Base-by-base conservation (phyloP, 37 sponge, comb jelly and placozoan species). In the Eunapius fragilis region DNA sequence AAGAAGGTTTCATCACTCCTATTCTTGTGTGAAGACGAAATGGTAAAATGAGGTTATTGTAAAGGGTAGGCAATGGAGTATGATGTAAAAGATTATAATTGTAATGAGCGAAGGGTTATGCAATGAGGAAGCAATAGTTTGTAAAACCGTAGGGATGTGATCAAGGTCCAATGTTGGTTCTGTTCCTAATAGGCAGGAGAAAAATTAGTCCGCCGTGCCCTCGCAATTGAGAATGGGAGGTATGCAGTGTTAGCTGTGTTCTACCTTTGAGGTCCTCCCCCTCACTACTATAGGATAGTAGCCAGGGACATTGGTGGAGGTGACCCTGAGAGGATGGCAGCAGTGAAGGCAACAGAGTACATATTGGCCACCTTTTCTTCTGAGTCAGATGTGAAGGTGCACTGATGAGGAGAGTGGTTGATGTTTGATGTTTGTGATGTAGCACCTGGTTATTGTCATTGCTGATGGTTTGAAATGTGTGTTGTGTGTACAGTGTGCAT, bases 1-100 rank as follows among this genome's bases (percentile, higher is more conserved):
- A 9, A 19, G 25, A 85, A 89, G 78, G 68, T 85, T 28, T 24
- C 23, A 25, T 28, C 22, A 27, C 88, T 87, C 30, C 82, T 82
- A 5, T 31, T 87, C 48, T 87, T 72, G 82, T 84, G 49, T 17
- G 82, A 82, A 3, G 24, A 74, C n/a, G 5, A 45, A 58, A 10
- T 17, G 58, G 58, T 58, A 58, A 58, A 13, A 58, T 58, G 22
- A 58, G 22, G 2, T 58, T 19, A 58, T 58, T 10, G 58, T 58
- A 58, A 41, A 41, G 41, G 41, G 41, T 41, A 41, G 41, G 6
- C 41, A 41, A 6, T 9, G 6, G 41, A 6, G 41, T 41, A 9
- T 41, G 3, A 41, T 41, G 41, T 41, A 41, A 9, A 41, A 9
- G 6, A 41, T 3, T 41, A 41, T 41, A 41, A 3, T 9, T 41